Conservation (phyloP, 2,797 vertebrate species). For the Anguilla marmorata region DNA sequence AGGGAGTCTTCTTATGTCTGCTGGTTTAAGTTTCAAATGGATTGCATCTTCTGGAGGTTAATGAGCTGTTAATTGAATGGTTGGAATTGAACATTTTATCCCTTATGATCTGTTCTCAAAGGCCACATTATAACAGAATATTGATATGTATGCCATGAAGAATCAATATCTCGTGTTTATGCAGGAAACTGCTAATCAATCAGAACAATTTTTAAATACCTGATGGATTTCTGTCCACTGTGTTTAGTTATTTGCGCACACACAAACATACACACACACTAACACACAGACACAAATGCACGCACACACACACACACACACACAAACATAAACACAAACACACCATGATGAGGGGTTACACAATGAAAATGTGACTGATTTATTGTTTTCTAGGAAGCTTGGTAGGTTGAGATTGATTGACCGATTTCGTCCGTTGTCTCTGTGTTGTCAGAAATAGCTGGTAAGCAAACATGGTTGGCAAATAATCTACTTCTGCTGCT, state of each 20-base stretch:
- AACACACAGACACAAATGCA: too few relatives aligned
- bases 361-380: too few relatives aligned
- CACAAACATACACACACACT: neutral
- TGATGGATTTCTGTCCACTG: neutral
- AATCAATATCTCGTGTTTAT: slow-evolving; percentile 12
- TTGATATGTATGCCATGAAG: neutral
- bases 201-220: slow-evolving; percentile 1
- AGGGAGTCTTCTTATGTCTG: neutral
- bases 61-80: slow-evolving; percentile 18
- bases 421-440: too few relatives aligned
- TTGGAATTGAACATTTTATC: neutral
- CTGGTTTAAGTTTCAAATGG: neutral
- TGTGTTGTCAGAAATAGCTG: neutral
- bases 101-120: neutral
- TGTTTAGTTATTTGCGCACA: neutral
- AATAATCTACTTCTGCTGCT: neutral
- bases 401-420: too few relatives aligned
- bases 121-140: slow-evolving; percentile 5
- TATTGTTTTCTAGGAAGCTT: too few relatives aligned
- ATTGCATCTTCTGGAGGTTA: slow-evolving; percentile 13
- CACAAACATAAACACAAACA: neutral
- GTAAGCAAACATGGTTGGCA: neutral
- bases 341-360: too few relatives aligned
- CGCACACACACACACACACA: neutral
- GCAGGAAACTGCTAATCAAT: neutral